Evolutionary conservation across 2,888 invertebrate species (phyloP), one percentile per base, ranked within the genome.

Genomic region (Agonopterix heracliana): DNA sequence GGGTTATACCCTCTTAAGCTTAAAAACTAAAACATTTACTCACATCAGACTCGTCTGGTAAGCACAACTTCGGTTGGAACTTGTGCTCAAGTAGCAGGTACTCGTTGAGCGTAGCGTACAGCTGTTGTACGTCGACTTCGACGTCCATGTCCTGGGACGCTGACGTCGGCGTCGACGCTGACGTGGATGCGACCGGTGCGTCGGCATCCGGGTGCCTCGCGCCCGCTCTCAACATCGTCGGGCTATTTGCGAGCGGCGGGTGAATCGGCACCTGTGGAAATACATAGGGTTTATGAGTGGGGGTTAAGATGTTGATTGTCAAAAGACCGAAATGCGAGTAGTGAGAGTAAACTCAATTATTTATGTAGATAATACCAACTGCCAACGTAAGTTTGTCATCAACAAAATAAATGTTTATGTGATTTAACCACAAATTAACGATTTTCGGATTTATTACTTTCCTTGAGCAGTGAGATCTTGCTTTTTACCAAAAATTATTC

Each of bases 21-120:
- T 17, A 17, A 3, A 17, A 17, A 8, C 13, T 12, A 2, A 66
- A 64, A 51, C 42, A 54, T 65, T 34, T 14, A 43, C n/a, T 11
- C 64, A 93, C 93, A 89, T 91, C 91, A 47, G 91, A 90, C 54
- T 91, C 89, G 54, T 77, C 81, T 48, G 93, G 92, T 76, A 94
- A 80, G 65, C 91, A 88, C 64, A 94, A 82, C 54, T 89, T 86
- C 41, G 94, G 93, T 77, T 93, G 93, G 77, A 91, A 93, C 89
- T 94, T 94, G 57, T 88, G 81, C 78, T 94, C 93, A 58, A 93
- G 78, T 49, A 90, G 88, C 68, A 94, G 89, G 66, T 92, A 92
- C 88, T 94, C 93, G 73, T 91, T 90, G 57, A 94, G 89, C 62
- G 89, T 89, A 48, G 81, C 83, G 73, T 90, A 88, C 60, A 91